Evolutionary conservation across 2,888 invertebrate species (phyloP), one percentile per base, ranked within the genome.

Genomic region (Cheiracanthium punctorium): DNA sequence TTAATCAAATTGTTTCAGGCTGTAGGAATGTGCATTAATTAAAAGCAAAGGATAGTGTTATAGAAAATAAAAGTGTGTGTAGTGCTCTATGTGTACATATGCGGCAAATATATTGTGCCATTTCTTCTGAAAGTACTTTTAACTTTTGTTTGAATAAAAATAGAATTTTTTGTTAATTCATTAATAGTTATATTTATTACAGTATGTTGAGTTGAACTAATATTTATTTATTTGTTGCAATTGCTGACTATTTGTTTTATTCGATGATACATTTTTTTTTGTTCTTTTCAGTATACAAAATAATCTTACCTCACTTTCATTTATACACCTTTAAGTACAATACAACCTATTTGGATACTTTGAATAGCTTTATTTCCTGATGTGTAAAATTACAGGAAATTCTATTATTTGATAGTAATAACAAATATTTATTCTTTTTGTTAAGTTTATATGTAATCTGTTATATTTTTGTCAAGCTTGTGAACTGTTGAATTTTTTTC

Each of bases 1-100:
- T n/a, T 24, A 58, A 58, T 58, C 24, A 24, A 58, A 58, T 58
- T n/a, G n/a, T n/a, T 58, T 48, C 5, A 58, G 58, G 58, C 58
- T 58, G 24, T 58, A 58, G 58, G 58, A 24, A 58, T 58, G 58
- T 58, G 58, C 24, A 58, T 58, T 58, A 58, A 58, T 17, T 48
- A 14, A 48, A 7, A 17, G 8, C 14, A 37, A 37, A 48, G 8
- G 48, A 5, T 20, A 58, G 58, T 24, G 5, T 24, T 58, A 24
- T 58, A 58, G 58, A 58, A 58, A 24, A 24, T 24, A 5, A 24
- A 58, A 58, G 7, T 58, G 58, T 24, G 2, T 58, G 20, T 58
- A 58, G 58, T 24, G 24, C 24, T 24, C 24, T 24, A 0, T 58
- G 24, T 58, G 24, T 58, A 17, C 24, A 58, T 17, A 5, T 58